Percentiles rank a stretch among this genome's conserved stretches.
Conservation (phyloP, 2,113 vertebrate genomes). For the Crotalus horridus region DNA sequence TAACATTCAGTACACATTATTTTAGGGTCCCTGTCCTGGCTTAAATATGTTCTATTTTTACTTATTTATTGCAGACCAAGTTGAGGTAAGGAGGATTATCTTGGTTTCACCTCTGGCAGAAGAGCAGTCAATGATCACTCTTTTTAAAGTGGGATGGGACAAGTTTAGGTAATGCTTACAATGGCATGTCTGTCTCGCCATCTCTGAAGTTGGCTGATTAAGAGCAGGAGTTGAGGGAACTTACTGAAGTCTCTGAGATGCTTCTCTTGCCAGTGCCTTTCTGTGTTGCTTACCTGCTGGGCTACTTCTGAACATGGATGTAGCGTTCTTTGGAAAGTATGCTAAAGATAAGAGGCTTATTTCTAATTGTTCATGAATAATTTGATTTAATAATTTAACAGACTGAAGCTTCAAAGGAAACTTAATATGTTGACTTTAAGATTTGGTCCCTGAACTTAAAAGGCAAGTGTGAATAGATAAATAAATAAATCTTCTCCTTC, state of each 20-base stretch:
- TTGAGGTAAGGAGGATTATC: not conserved
- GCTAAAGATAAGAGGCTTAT: not conserved
- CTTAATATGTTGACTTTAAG: not conserved
- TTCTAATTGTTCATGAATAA: not conserved
- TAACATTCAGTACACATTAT: not conserved
- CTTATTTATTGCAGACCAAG: not conserved
- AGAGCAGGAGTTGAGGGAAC: not conserved
- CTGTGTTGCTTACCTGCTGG: not conserved
- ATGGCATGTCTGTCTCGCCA: not conserved
- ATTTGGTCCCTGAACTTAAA: not conserved
- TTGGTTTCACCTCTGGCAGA: not conserved
- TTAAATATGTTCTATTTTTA: not conserved
- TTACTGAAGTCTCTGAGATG: not conserved
- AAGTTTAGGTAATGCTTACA: not conserved
- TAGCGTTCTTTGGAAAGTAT: not conserved
- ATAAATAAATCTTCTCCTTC: not conserved
- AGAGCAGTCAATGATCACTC: not conserved
- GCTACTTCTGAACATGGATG: not conserved
- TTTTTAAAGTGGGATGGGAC: not conserved
- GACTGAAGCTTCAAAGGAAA: not conserved
- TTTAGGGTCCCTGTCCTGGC: not conserved
- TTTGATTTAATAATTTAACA: not conserved
- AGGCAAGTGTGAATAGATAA: not conserved
- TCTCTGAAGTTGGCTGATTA: not conserved
- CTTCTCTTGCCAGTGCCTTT: not conserved